Base-by-base conservation (phyloP, 2,797 vertebrate species). In the Nothura maculosa region DNA sequence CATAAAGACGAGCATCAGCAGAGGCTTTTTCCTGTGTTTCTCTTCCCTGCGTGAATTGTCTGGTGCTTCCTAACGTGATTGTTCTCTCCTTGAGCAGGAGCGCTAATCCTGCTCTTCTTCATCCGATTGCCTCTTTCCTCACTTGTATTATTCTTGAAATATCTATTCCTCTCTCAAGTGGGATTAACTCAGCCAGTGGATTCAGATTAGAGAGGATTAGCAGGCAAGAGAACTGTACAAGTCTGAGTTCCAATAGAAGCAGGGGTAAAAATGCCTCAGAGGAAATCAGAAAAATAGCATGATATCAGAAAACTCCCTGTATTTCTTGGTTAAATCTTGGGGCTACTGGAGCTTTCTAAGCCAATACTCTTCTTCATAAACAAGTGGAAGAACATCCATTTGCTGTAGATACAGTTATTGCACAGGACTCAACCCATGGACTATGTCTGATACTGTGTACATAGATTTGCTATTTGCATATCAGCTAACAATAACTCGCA, bases 151-250 rank as follows among this genome's bases (percentile, higher is more conserved):
- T 17, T 14, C 43, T 66, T 38, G 57, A 45, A 38, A 91, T 8
- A 70, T 52, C 57, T 61, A 63, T 52, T 10, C 11, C 17, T 38
- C 62, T 73, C 45, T n/a, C 55, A 73, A 76, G 28, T 32, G 19
- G 27, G 47, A 43, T 47, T 55, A 28, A 0, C 0, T 66, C 69
- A 38, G 22, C 20, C 3, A 0, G 24, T 73, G 77, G 28, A 7
- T 66, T 85, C 36, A 58, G 43, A 30, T 68, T 78, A 42, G 6
- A 87, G 43, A 25, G 12, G 6, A 30, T 12, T 66, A 30, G 40
- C 13, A 77, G 43, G 32, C 62, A 91, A 21, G 32, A 75, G 45
- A 60, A 54, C 2, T 22, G 1, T 5, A 4, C 38, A 72, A 50
- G 13, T 54, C 16, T 54, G 58, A 77, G 27, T 16, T 75, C 38